Base-by-base conservation (phyloP, 1,140 invertebrate species). In the Xylocopa sonorina region DNA sequence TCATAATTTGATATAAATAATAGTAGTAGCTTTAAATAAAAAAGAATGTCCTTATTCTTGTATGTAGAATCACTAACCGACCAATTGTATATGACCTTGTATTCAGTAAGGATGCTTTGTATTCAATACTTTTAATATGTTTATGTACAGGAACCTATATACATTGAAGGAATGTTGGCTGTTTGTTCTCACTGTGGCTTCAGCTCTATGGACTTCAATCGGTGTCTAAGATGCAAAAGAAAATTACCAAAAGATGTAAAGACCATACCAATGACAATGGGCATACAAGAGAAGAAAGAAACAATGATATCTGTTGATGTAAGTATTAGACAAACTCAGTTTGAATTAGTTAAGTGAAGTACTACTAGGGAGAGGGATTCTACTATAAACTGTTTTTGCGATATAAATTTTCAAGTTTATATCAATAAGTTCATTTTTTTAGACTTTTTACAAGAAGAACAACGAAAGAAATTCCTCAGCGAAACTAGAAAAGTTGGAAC, bases 141-240 rank as follows among this genome's bases (percentile, higher is more conserved):
- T 2, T 55, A n/a, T n/a, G n/a, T 29, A 12, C 84, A 92, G 90
- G 87, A 89, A 66, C 94, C 95, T 21, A 95, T 95, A 81, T 94
- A 94, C 73, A 93, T 96, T 27, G 93, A 95, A 27, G 96, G 96
- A 51, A 95, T 94, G 90, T 90, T 95, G 63, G 96, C 96, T 27
- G 93, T 97, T 1, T 97, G 96, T 90, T 94, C 94, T 67, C 92
- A 93, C 75, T 97, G 96, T 87, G 96, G 96, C 29, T 95, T 95
- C 82, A 94, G 95, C 58, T 96, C 96, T 21, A 93, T 94, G 83
- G 95, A 96, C 89, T 96, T 96, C 88, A 95, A 95, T 87, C 94
- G 94, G 60, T 97, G 96, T 89, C 93, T 95, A 89, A 93, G 96
- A 88, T 96, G 94, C 90, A 91, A 89, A 81, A 92, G 89, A 80